Conservation (phyloP, 2,113 vertebrate genomes). For the Gobius niger region DNA sequence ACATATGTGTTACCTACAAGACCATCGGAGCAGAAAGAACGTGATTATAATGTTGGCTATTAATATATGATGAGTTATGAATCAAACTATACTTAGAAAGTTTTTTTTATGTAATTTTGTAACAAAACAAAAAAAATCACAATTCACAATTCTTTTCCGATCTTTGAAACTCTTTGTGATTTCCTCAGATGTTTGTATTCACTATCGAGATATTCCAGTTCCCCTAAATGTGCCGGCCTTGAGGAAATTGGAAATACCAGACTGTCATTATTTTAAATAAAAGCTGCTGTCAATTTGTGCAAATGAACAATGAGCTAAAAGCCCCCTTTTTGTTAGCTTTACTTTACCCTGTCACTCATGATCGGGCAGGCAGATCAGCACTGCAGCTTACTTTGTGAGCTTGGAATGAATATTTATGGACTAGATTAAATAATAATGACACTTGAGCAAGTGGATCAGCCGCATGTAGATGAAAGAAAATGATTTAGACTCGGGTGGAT, state of each 20-base stretch:
- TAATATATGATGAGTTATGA: too few species aligned
- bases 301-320: conserved; percentile 5
- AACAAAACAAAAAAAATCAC: too few species aligned
- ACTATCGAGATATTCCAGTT: background rate
- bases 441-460: background rate
- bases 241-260: background rate
- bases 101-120: too few species aligned
- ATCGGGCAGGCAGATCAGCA: background rate
- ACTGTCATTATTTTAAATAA: conserved; percentile 4
- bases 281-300: conserved; percentile 5
- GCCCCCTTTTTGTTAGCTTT: background rate
- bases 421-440: background rate
- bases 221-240: background rate
- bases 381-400: background rate
- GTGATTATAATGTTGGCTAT: too few species aligned
- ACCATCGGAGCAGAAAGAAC: too few species aligned
- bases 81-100: too few species aligned
- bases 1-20: too few species aligned
- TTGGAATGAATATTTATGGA: background rate
- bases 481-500: background rate
- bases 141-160: background rate
- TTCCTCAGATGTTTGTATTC: background rate
- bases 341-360: conserved; percentile 1
- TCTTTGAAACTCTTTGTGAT: background rate
- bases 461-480: background rate